Conservation (phyloP, 2,113 vertebrate species). For the Naja naja region DNA sequence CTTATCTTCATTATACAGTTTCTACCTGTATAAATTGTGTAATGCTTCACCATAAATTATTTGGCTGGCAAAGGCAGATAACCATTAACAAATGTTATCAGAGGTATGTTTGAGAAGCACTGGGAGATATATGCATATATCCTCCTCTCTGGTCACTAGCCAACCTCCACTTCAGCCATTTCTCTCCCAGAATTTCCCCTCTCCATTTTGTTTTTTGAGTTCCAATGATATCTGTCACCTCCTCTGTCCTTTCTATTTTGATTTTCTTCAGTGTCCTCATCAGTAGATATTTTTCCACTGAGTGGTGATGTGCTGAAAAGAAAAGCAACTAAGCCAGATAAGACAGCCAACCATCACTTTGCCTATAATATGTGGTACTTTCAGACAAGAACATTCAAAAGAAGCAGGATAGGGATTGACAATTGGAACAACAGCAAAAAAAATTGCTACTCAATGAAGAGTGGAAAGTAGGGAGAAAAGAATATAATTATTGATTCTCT, state of each 20-base stretch:
- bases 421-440: not conserved
- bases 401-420: not conserved
- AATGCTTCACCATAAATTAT: not conserved
- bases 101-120: not conserved
- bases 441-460: not conserved
- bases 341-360: not conserved
- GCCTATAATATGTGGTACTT: not conserved
- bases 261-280: not conserved
- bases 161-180: not conserved
- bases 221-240: not conserved
- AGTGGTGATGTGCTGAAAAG: not conserved
- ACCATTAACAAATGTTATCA: not conserved
- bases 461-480: not conserved
- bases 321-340: not conserved
- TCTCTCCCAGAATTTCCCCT: not conserved
- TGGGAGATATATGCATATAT: not conserved
- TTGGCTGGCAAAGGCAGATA: not conserved
- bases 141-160: not conserved
- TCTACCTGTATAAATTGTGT: not conserved
- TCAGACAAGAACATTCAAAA: not conserved
- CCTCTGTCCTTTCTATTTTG: not conserved
- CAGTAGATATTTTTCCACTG: not conserved
- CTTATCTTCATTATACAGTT: not conserved
- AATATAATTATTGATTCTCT: not conserved
- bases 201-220: not conserved